Percentiles rank a stretch among this genome's conserved stretches.
phyloP scores from a whole-genome alignment of 2,888 invertebrate genomes.

The Corbicula japonica region DNA sequence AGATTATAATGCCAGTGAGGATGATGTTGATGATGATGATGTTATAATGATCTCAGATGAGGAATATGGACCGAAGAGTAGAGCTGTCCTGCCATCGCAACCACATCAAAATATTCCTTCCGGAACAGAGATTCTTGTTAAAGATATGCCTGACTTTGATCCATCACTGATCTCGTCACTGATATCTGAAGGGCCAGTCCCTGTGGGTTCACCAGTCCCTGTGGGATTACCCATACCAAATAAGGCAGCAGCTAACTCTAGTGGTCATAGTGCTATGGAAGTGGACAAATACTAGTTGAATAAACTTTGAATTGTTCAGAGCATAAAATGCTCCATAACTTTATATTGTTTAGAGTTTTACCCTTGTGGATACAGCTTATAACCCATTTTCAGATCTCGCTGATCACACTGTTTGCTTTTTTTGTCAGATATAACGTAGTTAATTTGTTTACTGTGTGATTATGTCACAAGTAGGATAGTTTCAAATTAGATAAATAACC shows the following conservation, averaged over 20 bases:
- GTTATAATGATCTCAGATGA: constrained; percentile 62
- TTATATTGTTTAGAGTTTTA: too few species aligned
- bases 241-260: not conserved
- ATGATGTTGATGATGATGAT: constrained; percentile 56
- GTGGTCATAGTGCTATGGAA: constrained; percentile 1
- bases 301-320: too few species aligned
- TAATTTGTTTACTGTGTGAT: too few species aligned
- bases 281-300: constrained; percentile 1
- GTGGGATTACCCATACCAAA: not conserved
- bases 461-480: too few species aligned
- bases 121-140: constrained; percentile 56
- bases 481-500: too few species aligned
- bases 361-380: too few species aligned
- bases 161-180: constrained; percentile 43
- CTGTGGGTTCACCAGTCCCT: not conserved
- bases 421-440: too few species aligned
- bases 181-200: constrained; percentile 13
- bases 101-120: constrained; percentile 32
- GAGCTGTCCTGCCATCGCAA: constrained; percentile 60
- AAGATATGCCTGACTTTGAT: constrained; percentile 56
- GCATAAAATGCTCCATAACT: too few species aligned
- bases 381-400: too few species aligned
- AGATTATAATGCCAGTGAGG: constrained; percentile 60
- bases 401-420: too few species aligned
- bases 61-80: constrained; percentile 49